Evolutionary conservation across 2,113 vertebrate genomes (phyloP), one percentile per base, ranked within the genome.

Genomic region (Orthonyx spaldingii): DNA sequence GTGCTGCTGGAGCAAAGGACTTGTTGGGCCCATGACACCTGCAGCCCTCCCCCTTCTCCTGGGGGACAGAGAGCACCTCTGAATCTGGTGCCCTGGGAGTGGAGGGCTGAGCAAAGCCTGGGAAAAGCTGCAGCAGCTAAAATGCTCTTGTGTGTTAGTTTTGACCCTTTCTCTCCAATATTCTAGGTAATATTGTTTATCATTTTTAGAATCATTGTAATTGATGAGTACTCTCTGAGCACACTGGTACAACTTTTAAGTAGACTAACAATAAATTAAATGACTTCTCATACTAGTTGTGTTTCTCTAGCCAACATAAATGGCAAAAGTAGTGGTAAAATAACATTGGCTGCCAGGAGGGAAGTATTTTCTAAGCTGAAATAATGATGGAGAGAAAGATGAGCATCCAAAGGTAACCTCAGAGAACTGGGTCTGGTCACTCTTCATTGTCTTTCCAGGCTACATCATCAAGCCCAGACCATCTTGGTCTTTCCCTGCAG

Each of bases 221-320:
- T 41, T 39, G 14, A 61, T 22, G 10, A 65, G 16, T n/a, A 74
- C 47, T 66, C 57, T 77, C 22, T 61, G 42, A 92, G 37, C 22
- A 61, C 4, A 16, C 27, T 84, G 39, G n/a, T 55, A 77, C 74
- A 77, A 32, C 26, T 74, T 85, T 59, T 77, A 86, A 89, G 50
- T 55, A 86, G 47, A 42, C 47, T 61, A 61, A 28, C 60, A 96
- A 95, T 94, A 94, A 94, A 97, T 74, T 30, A 28, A 68, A 23
- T 46, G 27, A 39, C 13, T 78, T 80, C 42, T 90, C 24, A 10
- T 16, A 33, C 2, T 26, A 83, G 16, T 18, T 35, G 32, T 80
- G 60, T 84, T 90, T 94, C 50, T 88, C 12, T 83, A 65, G 37
- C 12, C 37, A n/a, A 55, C 5, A 16, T 24, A 46, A 83, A 39